These are phyloP conservation scores for Anodontia alba DNA, from an alignment of 2,888 invertebrate genomes.

Conservation along the genomic window DNA sequence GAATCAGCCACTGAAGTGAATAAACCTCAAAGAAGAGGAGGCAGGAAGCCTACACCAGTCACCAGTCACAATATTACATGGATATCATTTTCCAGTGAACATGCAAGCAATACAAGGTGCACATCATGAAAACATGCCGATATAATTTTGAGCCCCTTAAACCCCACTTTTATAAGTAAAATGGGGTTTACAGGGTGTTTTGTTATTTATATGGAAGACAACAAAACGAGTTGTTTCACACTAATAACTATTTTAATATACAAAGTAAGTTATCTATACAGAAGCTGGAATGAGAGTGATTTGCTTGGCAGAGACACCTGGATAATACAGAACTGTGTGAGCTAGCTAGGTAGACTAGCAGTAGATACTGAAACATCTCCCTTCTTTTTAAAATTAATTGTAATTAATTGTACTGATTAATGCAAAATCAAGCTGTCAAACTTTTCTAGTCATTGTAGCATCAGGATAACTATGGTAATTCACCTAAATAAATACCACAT, in stretches of 20 bases:
- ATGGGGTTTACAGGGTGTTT: no score
- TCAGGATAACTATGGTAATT: conserved; percentile 3
- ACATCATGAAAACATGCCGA: no score
- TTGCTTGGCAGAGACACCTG: not conserved
- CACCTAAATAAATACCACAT: not conserved
- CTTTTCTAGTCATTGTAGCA: not conserved
- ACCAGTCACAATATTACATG: no score
- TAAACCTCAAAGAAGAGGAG: no score
- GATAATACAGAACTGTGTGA: not conserved
- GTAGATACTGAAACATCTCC: conserved; percentile 15
- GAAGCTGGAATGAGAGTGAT: conserved; percentile 1
- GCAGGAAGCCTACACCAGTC: no score
- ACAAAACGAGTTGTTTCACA: conserved; percentile 2
- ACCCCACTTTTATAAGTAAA: no score
- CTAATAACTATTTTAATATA: conserved; percentile 15
- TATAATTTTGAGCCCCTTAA: no score
- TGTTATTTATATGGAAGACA: not conserved
- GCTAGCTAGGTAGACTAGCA: conserved; percentile 12
- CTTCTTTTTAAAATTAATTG: conserved; percentile 6
- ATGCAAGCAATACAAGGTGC: no score
- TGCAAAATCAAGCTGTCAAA: not conserved
- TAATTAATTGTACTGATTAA: conserved; percentile 6
- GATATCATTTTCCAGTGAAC: no score
- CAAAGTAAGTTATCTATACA: not conserved
- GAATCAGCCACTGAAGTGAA: no score